Evolutionary conservation across 2,888 invertebrate genomes (phyloP).

Genomic region (Pyralis farinalis): DNA sequence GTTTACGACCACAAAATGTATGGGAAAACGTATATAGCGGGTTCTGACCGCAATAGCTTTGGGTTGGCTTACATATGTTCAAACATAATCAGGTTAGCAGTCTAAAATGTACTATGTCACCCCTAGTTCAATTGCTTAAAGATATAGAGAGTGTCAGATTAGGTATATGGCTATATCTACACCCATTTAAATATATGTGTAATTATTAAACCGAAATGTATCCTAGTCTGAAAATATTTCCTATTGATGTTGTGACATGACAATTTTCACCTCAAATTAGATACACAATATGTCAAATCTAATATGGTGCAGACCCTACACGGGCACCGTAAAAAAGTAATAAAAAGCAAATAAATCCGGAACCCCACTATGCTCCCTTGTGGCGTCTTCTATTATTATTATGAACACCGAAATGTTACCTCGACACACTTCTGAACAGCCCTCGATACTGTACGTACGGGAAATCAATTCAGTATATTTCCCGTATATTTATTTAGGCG

Average conservation of each 20-base stretch:
- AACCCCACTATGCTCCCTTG: conserved; percentile 45
- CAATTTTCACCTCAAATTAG: background rate
- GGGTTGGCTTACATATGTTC: too few relatives aligned
- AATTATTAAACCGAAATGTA: too few relatives aligned
- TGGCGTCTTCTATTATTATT: conserved; percentile 66
- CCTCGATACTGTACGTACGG: conserved; percentile 16
- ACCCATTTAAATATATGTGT: too few relatives aligned
- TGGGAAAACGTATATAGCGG: too few relatives aligned
- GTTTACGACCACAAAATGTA: too few relatives aligned
- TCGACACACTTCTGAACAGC: conserved; percentile 14
- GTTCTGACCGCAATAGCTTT: too few relatives aligned
- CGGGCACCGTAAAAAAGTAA: conserved; percentile 73
- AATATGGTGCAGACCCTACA: conserved; percentile 29
- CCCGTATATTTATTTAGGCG: conserved; percentile 11
- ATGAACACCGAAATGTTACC: conserved; percentile 71
- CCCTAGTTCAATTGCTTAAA: too few relatives aligned
- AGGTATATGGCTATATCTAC: too few relatives aligned
- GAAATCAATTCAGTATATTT: conserved; percentile 28
- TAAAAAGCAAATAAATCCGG: conserved; percentile 75
- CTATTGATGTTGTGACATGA: background rate
- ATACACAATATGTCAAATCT: background rate
- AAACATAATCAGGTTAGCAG: too few relatives aligned
- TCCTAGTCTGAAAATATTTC: background rate
- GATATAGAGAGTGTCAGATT: too few relatives aligned
- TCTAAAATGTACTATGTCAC: too few relatives aligned